phyloP scores from a whole-genome alignment of 2,888 invertebrate species.

The Papilio protenor region DNA sequence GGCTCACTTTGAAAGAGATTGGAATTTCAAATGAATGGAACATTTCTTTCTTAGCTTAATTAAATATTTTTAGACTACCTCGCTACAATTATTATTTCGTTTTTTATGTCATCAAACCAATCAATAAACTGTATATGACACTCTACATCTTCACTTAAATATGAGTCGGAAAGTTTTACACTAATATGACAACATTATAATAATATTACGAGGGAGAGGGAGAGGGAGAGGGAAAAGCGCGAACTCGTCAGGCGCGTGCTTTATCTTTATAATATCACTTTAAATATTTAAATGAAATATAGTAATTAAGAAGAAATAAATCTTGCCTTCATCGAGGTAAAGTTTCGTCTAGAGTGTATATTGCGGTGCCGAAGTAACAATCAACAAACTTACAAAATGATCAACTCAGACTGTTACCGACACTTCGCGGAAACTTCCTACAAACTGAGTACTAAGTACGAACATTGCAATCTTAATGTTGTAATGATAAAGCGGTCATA shows the following conservation, averaged over 20 bases:
- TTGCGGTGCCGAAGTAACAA: conserved; percentile 25
- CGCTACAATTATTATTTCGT: neutral
- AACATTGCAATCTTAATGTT: neutral
- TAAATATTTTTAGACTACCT: neutral
- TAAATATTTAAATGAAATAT: neutral
- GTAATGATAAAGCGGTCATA: neutral
- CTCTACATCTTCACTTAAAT: too few species aligned
- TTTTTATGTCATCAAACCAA: too few species aligned
- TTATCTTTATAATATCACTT: neutral
- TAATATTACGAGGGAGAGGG: too few species aligned
- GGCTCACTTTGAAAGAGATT: conserved; percentile 20
- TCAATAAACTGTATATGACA: too few species aligned
- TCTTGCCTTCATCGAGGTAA: conserved; percentile 14
- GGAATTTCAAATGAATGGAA: conserved; percentile 24
- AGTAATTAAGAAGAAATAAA: conserved; percentile 15
- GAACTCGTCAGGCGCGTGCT: too few species aligned
- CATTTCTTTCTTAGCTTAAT: neutral
- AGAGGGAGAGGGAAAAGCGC: neutral
- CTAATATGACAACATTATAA: too few species aligned
- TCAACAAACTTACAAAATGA: conserved; percentile 30
- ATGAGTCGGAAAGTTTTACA: too few species aligned
- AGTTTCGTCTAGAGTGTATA: conserved; percentile 15
- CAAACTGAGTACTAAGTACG: conserved; percentile 4
- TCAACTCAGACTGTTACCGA: conserved; percentile 25
- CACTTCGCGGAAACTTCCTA: conserved; percentile 16